Percentiles rank a stretch among this genome's conserved stretches.
phyloP scores from a whole-genome alignment of 2,888 invertebrate species.

The Micoletzkya japonica region DNA sequence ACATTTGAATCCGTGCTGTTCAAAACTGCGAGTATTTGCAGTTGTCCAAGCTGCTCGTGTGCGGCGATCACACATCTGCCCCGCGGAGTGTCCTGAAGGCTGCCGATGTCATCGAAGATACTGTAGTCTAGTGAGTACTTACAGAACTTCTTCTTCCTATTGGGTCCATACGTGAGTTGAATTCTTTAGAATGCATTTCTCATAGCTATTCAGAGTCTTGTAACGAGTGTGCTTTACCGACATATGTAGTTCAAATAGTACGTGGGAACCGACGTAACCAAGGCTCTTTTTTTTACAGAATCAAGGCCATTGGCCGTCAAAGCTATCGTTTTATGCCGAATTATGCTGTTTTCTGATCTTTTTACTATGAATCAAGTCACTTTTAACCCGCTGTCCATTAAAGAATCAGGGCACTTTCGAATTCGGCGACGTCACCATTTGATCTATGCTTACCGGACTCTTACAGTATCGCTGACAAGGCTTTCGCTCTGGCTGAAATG shows the following conservation, averaged over 20 bases:
- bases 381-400: too few relatives aligned
- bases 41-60: not conserved
- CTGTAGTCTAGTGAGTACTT: conserved; percentile 18
- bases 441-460: too few relatives aligned
- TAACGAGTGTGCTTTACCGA: too few relatives aligned
- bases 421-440: too few relatives aligned
- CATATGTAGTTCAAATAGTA: too few relatives aligned
- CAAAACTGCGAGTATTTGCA: not conserved
- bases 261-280: too few relatives aligned
- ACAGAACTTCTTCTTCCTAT: too few relatives aligned
- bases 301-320: not conserved
- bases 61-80: not conserved
- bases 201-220: too few relatives aligned
- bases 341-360: not conserved
- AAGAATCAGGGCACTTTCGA: too few relatives aligned
- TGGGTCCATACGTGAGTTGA: too few relatives aligned
- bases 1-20: not conserved
- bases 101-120: not conserved
- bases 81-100: conserved; percentile 10
- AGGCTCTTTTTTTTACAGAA: too few relatives aligned
- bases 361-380: too few relatives aligned
- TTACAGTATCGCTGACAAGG: conserved; percentile 10
- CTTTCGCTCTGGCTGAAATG: conserved; percentile 12
- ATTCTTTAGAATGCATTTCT: not conserved
- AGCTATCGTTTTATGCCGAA: not conserved